Evolutionary conservation across 2,888 invertebrate species (phyloP), one percentile per base, ranked within the genome.

Genomic region (Acrobasis consociella): DNA sequence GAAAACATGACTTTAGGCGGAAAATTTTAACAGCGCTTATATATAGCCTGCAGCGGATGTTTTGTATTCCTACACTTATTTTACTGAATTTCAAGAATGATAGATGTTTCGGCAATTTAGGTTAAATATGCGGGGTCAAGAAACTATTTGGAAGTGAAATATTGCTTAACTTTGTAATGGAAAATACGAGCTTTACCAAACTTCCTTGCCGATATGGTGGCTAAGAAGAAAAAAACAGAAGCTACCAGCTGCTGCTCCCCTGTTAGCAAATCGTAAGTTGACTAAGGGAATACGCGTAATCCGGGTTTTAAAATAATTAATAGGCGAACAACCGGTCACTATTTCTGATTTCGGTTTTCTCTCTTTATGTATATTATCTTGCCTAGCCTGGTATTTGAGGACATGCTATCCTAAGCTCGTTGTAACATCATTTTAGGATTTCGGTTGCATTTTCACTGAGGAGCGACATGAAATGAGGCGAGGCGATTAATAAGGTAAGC

Each of bases 1-100:
- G 86, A 88, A 91, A 91, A 91, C 91, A 91, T 89, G 91, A 91
- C 86, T 91, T 86, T 85, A 81, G 88, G 83, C 84, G 87, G 83
- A 84, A 86, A 89, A 86, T 86, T 90, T 90, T 85, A 87, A 87
- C 89, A 83, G 82, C 78, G 77, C 78, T 62, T 83, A 80, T 84
- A 85, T 86, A 85, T 82, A 82, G 81, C 81, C 78, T 72, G 76
- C 72, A 79, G 71, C 81, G 83, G 85, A 83, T 83, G 81, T 83
- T 84, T 81, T 82, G 82, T 82, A 74, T 80, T 63, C 13, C 10
- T 39, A 65, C 62, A 64, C 49, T 65, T 62, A 65, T 67, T 55
- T 55, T 39, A 55, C 55, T 9, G 55, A 55, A 55, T 55, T 55
- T 55, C 15, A 55, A 39, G 39, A 55, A 55, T 55, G 55, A 55